Evolutionary conservation across 2,888 invertebrate species (phyloP).

Genomic region (Iphiclides podalirius): DNA sequence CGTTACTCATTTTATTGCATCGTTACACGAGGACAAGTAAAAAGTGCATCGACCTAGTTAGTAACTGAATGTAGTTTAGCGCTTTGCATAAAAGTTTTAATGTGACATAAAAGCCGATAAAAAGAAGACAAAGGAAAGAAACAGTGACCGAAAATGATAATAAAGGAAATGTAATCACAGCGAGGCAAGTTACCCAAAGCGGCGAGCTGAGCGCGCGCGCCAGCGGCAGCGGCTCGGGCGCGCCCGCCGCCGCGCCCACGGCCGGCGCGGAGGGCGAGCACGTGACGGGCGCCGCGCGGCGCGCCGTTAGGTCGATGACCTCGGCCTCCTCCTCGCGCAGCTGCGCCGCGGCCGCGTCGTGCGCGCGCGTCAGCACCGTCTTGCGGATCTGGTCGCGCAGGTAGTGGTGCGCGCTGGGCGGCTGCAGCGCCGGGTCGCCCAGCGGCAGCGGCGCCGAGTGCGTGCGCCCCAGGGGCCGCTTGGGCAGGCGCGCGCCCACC

Average conservation of each 20-base stretch:
- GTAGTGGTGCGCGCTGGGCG: conserved; percentile 77
- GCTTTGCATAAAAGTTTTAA: too few relatives aligned
- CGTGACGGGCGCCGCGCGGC: conserved; percentile 57
- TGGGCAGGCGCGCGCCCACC: conserved; percentile 82
- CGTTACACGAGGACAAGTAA: too few relatives aligned
- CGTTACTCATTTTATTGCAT: too few relatives aligned
- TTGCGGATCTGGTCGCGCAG: conserved; percentile 92
- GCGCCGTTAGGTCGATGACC: conserved; percentile 89
- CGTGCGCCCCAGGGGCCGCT: conserved; percentile 93
- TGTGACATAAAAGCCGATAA: too few relatives aligned
- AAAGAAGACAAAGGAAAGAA: too few relatives aligned
- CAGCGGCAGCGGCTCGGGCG: conserved; percentile 81
- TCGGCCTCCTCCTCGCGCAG: conserved; percentile 82
- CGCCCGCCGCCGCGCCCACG: conserved; percentile 56
- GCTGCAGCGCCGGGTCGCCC: conserved; percentile 89
- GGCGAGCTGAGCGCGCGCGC: conserved; percentile 91
- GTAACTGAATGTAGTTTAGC: too few relatives aligned
- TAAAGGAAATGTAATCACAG: conserved; percentile 28
- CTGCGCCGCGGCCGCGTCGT: conserved; percentile 76
- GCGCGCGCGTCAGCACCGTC: conserved; percentile 89
- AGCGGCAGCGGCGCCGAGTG: conserved; percentile 96
- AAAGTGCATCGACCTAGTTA: too few relatives aligned
- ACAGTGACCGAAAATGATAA: conserved; percentile 12
- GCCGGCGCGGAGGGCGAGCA: conserved; percentile 41
- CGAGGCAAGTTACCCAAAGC: conserved; percentile 73